Percentiles rank a stretch among this genome's conserved stretches.
phyloP scores from a whole-genome alignment of 1,140 invertebrate species.

The Brachystomella parvula region DNA sequence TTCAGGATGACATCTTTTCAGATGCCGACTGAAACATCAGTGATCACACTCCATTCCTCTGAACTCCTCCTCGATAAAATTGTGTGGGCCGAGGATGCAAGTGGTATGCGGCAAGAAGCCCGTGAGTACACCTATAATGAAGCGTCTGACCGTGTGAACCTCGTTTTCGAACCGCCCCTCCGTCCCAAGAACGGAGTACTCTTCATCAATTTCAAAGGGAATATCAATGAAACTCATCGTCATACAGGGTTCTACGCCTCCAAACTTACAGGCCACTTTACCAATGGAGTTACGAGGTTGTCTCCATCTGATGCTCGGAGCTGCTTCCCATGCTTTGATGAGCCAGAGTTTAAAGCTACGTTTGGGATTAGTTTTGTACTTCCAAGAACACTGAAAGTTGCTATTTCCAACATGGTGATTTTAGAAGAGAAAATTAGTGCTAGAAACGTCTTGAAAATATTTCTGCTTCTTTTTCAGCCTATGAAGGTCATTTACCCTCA shows the following conservation, averaged over 20 bases:
- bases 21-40: constrained; percentile 56
- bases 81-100: constrained; percentile 35
- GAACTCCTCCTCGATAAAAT: constrained; percentile 63
- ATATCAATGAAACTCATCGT: background rate
- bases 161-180: constrained; percentile 24
- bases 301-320: constrained; percentile 50
- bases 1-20: constrained; percentile 8
- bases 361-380: constrained; percentile 48
- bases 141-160: constrained; percentile 6
- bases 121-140: background rate
- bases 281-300: constrained; percentile 40
- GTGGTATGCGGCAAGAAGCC: constrained; percentile 16
- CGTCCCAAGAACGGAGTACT: constrained; percentile 10
- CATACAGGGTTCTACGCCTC: constrained; percentile 12
- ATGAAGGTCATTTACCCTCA: constrained; percentile 24
- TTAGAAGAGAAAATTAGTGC: background rate
- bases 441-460: background rate
- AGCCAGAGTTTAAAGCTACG: constrained; percentile 53
- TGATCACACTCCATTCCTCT: constrained; percentile 66
- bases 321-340: constrained; percentile 60
- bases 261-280: background rate
- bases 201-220: constrained; percentile 24
- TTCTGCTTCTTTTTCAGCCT: constrained; percentile 16
- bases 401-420: constrained; percentile 46
- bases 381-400: constrained; percentile 38